Percentiles rank a stretch among this genome's conserved stretches.
These are phyloP conservation scores for Panthera uncia DNA, from an alignment of 2,113 vertebrate genomes.

Conservation along the genomic window DNA sequence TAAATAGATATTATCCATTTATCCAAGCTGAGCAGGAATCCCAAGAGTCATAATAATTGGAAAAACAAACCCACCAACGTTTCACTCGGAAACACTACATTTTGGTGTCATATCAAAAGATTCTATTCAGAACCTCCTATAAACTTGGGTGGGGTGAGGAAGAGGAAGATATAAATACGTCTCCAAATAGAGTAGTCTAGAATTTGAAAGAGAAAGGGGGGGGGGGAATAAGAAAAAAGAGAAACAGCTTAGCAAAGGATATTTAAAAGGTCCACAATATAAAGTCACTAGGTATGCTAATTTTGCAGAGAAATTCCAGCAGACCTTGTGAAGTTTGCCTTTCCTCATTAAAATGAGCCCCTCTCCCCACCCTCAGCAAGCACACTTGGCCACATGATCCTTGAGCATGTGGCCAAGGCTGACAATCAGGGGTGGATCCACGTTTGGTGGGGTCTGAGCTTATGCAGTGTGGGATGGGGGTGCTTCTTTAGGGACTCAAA, in stretches of 20 bases:
- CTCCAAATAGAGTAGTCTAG: not conserved
- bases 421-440: not conserved
- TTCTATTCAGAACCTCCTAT: not conserved
- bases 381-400: not conserved
- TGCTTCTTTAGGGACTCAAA: not conserved
- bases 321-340: not conserved
- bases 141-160: not conserved
- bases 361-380: not conserved
- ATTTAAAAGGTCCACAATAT: not conserved
- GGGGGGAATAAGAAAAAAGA: not conserved
- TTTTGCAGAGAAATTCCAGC: not conserved
- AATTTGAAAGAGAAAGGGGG: not conserved
- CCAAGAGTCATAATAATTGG: constrained; percentile 39
- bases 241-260: not conserved
- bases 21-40: not conserved
- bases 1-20: not conserved
- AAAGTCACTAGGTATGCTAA: not conserved
- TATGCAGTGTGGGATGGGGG: not conserved
- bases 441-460: not conserved
- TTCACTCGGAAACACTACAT: constrained; percentile 30
- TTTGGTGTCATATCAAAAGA: not conserved
- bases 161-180: not conserved
- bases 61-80: not conserved
- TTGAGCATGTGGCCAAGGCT: not conserved
- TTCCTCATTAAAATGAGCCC: not conserved